Conservation (phyloP, 2,888 invertebrate species). For the Dermolepida albohirtum region DNA sequence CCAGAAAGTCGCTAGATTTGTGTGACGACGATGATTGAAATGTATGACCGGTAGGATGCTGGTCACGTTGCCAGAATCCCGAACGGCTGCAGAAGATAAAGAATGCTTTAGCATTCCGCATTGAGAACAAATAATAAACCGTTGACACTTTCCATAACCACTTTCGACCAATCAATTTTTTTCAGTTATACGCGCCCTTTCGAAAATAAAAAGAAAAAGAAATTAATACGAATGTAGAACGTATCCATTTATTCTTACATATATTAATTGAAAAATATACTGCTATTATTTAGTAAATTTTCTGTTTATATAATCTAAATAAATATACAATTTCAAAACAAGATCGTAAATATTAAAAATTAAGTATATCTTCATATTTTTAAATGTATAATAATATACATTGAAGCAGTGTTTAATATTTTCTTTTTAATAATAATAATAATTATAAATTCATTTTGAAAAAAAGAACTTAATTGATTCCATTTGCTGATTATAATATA, state of each 20-base stretch:
- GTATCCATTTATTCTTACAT: constrained; percentile 13
- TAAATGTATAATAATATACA: too few species aligned
- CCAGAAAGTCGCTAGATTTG: constrained; percentile 42
- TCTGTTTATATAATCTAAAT: too few species aligned
- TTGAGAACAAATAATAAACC: constrained; percentile 61
- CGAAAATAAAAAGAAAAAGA: too few species aligned
- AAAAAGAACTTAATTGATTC: too few species aligned
- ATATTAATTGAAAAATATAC: constrained; percentile 3
- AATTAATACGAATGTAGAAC: neutral
- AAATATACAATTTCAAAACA: too few species aligned
- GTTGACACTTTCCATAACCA: constrained; percentile 61
- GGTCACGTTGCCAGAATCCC: constrained; percentile 58
- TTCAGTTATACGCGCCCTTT: neutral
- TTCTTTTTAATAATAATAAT: too few species aligned
- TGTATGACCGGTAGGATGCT: constrained; percentile 58
- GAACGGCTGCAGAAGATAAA: constrained; percentile 56
- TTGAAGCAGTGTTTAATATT: too few species aligned
- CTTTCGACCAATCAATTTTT: constrained; percentile 54
- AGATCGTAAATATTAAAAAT: too few species aligned
- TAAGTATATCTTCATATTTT: too few species aligned
- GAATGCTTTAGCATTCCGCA: constrained; percentile 64
- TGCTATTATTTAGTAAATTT: too few species aligned
- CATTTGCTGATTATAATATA: too few species aligned
- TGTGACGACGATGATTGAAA: constrained; percentile 53
- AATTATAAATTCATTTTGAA: too few species aligned